Conservation (phyloP, 2,888 invertebrate genomes). For the Cartodere bifasciata region DNA sequence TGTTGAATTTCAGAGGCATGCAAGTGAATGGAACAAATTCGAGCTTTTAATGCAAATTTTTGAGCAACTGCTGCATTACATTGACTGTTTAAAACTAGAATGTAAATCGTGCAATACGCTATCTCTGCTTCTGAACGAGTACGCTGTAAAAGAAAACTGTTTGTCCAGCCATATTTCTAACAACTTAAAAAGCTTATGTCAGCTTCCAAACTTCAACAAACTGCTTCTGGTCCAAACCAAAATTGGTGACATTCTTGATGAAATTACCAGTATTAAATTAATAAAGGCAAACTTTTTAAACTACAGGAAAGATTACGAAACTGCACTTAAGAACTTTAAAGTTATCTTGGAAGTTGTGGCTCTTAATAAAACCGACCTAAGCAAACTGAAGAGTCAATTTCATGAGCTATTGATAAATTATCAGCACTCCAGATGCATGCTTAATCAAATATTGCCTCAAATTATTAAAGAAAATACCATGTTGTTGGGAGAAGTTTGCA, state of each 20-base stretch:
- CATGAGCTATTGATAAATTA: slow-evolving; percentile 26
- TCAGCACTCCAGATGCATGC: slow-evolving; percentile 24
- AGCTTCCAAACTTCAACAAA: slow-evolving; percentile 13
- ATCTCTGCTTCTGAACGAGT: slow-evolving; percentile 15
- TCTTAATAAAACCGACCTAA: slow-evolving; percentile 23
- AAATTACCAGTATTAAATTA: slow-evolving; percentile 14
- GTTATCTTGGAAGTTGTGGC: slow-evolving; percentile 28
- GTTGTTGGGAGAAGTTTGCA: slow-evolving; percentile 7
- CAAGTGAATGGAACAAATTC: slow-evolving; percentile 17
- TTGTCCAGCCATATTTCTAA: slow-evolving; percentile 14
- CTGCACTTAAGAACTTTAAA: slow-evolving; percentile 29
- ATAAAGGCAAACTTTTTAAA: slow-evolving; percentile 18
- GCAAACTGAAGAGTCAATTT: slow-evolving; percentile 27
- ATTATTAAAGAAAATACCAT: slow-evolving; percentile 17
- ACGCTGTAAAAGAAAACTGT: slow-evolving; percentile 15
- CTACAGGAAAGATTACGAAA: slow-evolving; percentile 23
- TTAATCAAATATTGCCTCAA: slow-evolving; percentile 24
- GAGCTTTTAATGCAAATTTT: slow-evolving; percentile 18
- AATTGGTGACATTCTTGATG: slow-evolving; percentile 17
- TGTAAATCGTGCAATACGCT: slow-evolving; percentile 19
- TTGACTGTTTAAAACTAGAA: slow-evolving; percentile 21
- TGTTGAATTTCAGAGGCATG: slow-evolving; percentile 16
- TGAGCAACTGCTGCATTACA: slow-evolving; percentile 20
- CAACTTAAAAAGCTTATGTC: slow-evolving; percentile 14
- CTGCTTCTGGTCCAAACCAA: slow-evolving; percentile 18